Percentiles rank a stretch among this genome's conserved stretches.
These are phyloP conservation scores for Nesometra sesokonis DNA, from an alignment of 35 echinoderm and acorn worm genomes.

Conservation along the genomic window DNA sequence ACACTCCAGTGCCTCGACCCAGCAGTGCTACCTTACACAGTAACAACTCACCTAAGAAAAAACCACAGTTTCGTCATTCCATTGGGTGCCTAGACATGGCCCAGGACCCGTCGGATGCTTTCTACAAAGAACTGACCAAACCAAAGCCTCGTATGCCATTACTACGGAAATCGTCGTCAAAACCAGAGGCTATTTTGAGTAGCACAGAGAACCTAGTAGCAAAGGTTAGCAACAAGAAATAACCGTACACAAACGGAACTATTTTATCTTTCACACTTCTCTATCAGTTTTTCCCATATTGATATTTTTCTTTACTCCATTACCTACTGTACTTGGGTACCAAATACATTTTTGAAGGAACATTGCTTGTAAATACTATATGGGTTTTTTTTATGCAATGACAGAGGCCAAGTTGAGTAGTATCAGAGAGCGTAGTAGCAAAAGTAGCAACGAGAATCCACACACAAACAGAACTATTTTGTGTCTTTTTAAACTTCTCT, in stretches of 20 bases:
- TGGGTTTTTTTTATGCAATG: no score
- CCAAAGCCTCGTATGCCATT: constrained; percentile 30
- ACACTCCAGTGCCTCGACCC: background rate
- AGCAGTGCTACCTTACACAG: background rate
- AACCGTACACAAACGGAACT: background rate
- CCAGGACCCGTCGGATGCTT: constrained; percentile 72
- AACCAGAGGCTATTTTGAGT: constrained; percentile 37
- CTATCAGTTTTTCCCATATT: no score
- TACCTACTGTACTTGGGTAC: no score
- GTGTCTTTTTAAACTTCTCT: no score
- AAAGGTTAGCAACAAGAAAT: constrained; percentile 44
- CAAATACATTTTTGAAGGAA: no score
- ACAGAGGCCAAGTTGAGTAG: no score
- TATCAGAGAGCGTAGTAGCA: no score
- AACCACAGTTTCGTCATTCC: constrained; percentile 61
- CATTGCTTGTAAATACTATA: no score
- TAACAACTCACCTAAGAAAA: constrained; percentile 39
- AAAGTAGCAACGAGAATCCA: no score
- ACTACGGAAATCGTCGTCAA: constrained; percentile 18
- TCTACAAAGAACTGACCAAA: constrained; percentile 82
- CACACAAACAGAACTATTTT: no score
- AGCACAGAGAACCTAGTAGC: constrained; percentile 95
- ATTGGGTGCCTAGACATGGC: constrained; percentile 70
- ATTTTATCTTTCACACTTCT: background rate
- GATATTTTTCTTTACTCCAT: no score